These are phyloP conservation scores for Hymenochirus boettgeri DNA, from an alignment of 2,113 vertebrate species.

Conservation along the genomic window DNA sequence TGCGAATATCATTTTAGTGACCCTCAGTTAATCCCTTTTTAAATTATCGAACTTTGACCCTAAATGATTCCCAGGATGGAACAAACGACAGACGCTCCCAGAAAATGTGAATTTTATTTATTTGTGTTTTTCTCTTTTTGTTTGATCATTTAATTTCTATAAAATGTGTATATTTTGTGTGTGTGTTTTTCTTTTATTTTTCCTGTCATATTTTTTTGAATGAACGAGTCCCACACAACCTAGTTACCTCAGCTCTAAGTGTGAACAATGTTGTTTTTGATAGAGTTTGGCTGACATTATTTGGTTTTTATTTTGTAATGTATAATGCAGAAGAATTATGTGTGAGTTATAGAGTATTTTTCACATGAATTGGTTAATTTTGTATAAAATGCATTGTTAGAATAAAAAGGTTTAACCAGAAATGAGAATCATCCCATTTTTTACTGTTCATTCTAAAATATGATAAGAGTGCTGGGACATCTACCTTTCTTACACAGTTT, in stretches of 20 bases:
- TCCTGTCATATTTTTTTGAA: neutral
- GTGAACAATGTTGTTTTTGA: neutral
- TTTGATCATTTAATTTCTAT: neutral
- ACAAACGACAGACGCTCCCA: neutral
- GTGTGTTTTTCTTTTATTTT: neutral
- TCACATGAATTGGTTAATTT: constrained; percentile 1
- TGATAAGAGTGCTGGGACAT: no score
- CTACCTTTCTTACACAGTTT: no score
- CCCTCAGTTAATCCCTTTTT: no score
- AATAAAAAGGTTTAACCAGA: constrained; percentile 14
- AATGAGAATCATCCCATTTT: no score
- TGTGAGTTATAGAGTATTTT: constrained; percentile 1
- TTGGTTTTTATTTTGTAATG: neutral
- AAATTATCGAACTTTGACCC: no score
- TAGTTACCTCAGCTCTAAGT: constrained; percentile 23
- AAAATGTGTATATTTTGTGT: constrained; percentile 11
- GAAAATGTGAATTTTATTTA: constrained; percentile 39
- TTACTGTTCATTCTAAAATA: no score
- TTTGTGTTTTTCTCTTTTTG: constrained; percentile 29
- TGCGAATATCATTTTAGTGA: no score
- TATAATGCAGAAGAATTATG: constrained; percentile 5
- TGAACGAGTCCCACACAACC: constrained; percentile 18
- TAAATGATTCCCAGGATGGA: no score
- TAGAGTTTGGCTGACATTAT: neutral
- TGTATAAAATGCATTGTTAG: constrained; percentile 21